Base-by-base conservation (phyloP, 2,888 invertebrate genomes). In the Drosophila infuscata region DNA sequence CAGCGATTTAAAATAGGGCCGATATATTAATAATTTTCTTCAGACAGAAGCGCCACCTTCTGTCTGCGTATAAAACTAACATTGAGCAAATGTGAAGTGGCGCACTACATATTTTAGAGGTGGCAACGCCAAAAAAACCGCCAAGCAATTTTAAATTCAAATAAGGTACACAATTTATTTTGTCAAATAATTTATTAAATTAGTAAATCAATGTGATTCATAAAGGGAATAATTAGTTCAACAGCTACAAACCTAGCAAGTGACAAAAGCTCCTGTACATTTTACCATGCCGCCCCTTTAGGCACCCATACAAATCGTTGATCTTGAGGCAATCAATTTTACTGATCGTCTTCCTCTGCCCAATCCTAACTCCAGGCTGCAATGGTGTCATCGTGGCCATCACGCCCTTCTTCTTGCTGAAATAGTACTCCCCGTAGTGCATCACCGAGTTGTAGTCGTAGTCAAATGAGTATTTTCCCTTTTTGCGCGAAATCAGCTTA, bases 391-490 rank as follows among this genome's bases (percentile, higher is more conserved):
- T 94, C 0, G 96, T 95, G 3, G 95, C 95, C 83, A 94, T 95
- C 32, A 91, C 88, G 5, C 94, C 94, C 89, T 94, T 94, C 65
- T 93, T 93, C 86, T 94, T 94, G 80, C 95, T 95, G 89, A 96
- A 96, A 91, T 95, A 96, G 84, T 94, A 94, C 76, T 94, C 94
- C 3, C 96, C 96, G 81, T 97, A 97, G 91, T 97, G 97, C 96
- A 97, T 96, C 38, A 97, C 95, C 15, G 96, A 96, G 76, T 95
- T 95, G 90, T 95, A 97, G 91, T 97, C 97, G 85, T 97, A 97
- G 66, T 95, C 95, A 91, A 95, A 96, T 57, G 94, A 94, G 86
- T 95, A 95, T 8, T 95, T 95, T 8, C 95, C 95, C 78, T 95
- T 95, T 59, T 94, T 94, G 41, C 94, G 92, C 57, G 95, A 95